phyloP scores from a whole-genome alignment of 53 echinoderm and acorn worm species.

The Echinarachnius parma region DNA sequence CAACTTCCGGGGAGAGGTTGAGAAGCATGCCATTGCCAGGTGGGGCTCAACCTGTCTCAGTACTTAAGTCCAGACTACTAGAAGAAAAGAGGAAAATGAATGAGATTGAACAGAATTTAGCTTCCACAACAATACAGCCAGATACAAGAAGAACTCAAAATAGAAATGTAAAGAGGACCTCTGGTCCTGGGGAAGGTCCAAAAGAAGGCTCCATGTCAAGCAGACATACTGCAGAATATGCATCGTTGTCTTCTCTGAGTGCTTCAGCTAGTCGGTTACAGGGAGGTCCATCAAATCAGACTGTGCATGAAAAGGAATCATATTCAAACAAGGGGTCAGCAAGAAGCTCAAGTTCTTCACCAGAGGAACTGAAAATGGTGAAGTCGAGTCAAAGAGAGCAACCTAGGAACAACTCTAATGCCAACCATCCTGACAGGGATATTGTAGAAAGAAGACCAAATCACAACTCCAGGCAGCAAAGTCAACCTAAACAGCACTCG shows the following conservation, averaged over 20 bases:
- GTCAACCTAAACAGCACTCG: conserved; percentile 41
- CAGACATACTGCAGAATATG: conserved; percentile 71
- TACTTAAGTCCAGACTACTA: conserved; percentile 71
- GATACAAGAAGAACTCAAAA: conserved; percentile 38
- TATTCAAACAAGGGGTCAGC: conserved; percentile 10
- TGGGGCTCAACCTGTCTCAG: conserved; percentile 63
- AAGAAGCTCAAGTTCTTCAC: conserved; percentile 32
- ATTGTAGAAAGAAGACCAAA: conserved; percentile 36
- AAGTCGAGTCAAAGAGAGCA: conserved; percentile 38
- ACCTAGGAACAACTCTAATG: conserved; percentile 91
- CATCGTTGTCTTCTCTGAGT: conserved; percentile 59
- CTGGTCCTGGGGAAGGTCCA: background rate
- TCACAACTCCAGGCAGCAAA: conserved; percentile 59
- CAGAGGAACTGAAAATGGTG: conserved; percentile 9
- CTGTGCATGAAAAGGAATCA: conserved; percentile 29
- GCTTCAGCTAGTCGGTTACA: conserved; percentile 1
- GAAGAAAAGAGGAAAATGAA: conserved; percentile 69
- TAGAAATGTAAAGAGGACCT: conserved; percentile 4
- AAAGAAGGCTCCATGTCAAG: conserved; percentile 26
- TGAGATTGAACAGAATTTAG: conserved; percentile 82
- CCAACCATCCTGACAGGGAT: conserved; percentile 58
- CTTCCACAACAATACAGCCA: conserved; percentile 70
- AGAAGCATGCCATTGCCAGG: conserved; percentile 36
- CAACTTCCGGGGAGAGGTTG: conserved; percentile 30
- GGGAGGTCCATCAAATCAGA: conserved; percentile 34